phyloP scores from a whole-genome alignment of 1,140 invertebrate species.

The Coenobita brevimanus region DNA sequence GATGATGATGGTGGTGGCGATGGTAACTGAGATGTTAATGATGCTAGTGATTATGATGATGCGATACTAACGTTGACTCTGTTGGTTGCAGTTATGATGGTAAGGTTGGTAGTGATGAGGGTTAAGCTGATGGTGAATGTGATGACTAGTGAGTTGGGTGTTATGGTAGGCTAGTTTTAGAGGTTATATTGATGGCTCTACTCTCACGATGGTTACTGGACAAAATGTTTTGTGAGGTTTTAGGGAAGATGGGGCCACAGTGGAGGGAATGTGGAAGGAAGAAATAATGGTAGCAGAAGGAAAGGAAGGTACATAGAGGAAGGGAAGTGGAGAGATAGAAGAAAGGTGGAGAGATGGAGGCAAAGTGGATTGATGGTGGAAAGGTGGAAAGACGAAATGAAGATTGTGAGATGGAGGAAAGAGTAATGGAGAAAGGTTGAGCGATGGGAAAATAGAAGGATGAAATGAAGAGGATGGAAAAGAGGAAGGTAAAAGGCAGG shows the following conservation, averaged over 20 bases:
- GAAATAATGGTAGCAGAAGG: not conserved
- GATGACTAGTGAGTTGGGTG: too few species aligned
- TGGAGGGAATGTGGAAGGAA: not conserved
- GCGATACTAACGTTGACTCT: too few species aligned
- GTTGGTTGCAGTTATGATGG: not conserved
- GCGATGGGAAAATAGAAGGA: not conserved
- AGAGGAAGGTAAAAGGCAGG: not conserved
- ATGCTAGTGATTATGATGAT: not conserved
- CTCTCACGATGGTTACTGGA: too few species aligned
- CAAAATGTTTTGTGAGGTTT: too few species aligned
- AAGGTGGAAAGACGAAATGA: not conserved
- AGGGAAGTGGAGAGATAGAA: not conserved
- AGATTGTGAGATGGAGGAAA: too few species aligned
- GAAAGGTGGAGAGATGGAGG: not conserved
- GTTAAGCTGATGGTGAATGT: too few species aligned
- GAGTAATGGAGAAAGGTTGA: not conserved
- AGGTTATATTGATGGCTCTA: too few species aligned
- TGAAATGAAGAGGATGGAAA: not conserved
- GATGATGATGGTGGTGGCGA: not conserved
- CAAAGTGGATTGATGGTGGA: not conserved
- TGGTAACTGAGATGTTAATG: not conserved
- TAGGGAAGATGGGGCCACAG: not conserved
- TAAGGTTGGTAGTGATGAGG: too few species aligned
- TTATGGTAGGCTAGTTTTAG: too few species aligned
- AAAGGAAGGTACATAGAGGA: not conserved